Evolutionary conservation across 2,888 invertebrate species (phyloP).

Genomic region (Molorchus minor): DNA sequence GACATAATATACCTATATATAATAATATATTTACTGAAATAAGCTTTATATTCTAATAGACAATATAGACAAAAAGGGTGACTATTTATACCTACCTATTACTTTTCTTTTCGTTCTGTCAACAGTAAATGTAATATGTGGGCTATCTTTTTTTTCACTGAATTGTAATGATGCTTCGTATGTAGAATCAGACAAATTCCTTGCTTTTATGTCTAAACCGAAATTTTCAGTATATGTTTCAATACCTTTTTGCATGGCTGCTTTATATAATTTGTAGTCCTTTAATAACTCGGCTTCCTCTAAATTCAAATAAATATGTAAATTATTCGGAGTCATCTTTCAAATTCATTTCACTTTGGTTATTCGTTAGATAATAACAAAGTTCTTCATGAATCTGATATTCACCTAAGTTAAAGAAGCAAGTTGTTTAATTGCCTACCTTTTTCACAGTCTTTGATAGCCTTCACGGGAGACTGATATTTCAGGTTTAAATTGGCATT

Average conservation of each 20-base stretch:
- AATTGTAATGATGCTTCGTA: constrained; percentile 29
- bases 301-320: not conserved
- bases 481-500: constrained; percentile 5
- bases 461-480: constrained; percentile 1
- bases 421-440: constrained; percentile 21
- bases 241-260: constrained; percentile 13
- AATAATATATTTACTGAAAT: not conserved
- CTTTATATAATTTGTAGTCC: constrained; percentile 12
- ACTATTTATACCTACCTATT: constrained; percentile 22
- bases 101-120: constrained; percentile 28
- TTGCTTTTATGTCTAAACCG: constrained; percentile 18
- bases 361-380: too few species aligned
- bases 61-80: too few species aligned
- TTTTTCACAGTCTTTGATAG: constrained; percentile 11
- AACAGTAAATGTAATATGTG: constrained; percentile 25
- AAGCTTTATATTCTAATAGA: too few species aligned
- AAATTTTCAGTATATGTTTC: constrained; percentile 27
- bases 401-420: constrained; percentile 5
- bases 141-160: constrained; percentile 7
- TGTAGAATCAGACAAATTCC: constrained; percentile 11
- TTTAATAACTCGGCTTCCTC: constrained; percentile 5
- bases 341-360: too few species aligned
- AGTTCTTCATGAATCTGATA: too few species aligned
- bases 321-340: too few species aligned
- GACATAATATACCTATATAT: not conserved